Conservation (phyloP, 1,140 invertebrate genomes). For the Neodiprion pinetum region DNA sequence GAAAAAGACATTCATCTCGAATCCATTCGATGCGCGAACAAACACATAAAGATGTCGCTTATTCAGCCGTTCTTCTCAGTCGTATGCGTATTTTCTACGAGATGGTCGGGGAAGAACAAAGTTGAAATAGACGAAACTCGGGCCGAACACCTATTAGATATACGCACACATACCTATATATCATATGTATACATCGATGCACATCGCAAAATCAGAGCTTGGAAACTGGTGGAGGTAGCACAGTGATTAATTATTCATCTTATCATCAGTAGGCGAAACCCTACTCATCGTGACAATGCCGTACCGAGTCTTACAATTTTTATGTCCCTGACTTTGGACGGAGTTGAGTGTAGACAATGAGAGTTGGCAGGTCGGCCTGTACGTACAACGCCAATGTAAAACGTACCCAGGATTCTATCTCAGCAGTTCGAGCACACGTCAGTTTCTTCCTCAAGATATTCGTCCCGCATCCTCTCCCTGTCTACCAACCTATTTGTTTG, state of each 20-base stretch:
- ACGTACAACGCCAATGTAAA: too few species aligned
- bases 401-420: too few species aligned
- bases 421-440: too few species aligned
- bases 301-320: background rate
- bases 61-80: constrained; percentile 7
- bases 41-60: background rate
- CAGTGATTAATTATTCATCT: background rate
- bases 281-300: background rate
- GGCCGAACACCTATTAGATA: background rate
- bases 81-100: background rate
- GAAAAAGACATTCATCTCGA: background rate
- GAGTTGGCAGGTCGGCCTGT: too few species aligned
- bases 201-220: too few species aligned
- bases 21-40: background rate
- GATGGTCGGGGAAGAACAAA: background rate
- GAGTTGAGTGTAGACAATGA: too few species aligned
- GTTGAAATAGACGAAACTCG: background rate
- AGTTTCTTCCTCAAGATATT: too few species aligned
- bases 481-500: too few species aligned
- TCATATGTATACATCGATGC: too few species aligned
- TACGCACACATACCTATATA: too few species aligned
- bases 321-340: background rate
- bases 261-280: background rate
- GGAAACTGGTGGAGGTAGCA: background rate
- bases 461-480: too few species aligned